Percentiles rank a stretch among this genome's conserved stretches.
Evolutionary conservation across 2,797 vertebrate genomes (phyloP).

Genomic region (Sebastes trivittatus): DNA sequence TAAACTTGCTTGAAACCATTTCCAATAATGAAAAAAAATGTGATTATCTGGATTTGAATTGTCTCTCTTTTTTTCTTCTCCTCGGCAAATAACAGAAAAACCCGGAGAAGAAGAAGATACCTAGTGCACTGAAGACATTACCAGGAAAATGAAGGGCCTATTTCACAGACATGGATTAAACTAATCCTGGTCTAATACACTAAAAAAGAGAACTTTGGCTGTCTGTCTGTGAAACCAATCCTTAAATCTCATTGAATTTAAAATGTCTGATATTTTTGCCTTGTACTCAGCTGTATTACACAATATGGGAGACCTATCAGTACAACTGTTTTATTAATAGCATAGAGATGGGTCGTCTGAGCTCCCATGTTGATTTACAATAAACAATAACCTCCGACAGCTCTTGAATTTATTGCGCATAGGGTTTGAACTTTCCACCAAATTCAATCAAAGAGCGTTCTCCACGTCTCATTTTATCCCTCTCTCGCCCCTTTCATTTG

Average conservation of each 20-base stretch:
- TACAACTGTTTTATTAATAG: conserved; percentile 23
- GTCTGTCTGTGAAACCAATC: conserved; percentile 60
- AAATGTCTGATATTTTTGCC: conserved; percentile 48
- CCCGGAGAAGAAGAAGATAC: conserved; percentile 19
- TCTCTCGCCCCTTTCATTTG: conserved; percentile 52
- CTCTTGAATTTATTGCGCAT: conserved; percentile 18
- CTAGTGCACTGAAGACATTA: conserved; percentile 48
- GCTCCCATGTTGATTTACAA: conserved; percentile 4
- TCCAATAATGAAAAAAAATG: not conserved
- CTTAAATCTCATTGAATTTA: conserved; percentile 67
- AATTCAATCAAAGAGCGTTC: conserved; percentile 34
- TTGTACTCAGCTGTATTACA: conserved; percentile 13
- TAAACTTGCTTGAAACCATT: conserved; percentile 30
- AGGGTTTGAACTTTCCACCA: conserved; percentile 33
- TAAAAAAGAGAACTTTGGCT: conserved; percentile 62
- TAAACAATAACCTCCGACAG: conserved; percentile 16
- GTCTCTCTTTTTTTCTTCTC: not conserved
- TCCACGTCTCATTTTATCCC: not conserved
- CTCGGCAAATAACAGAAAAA: conserved; percentile 39
- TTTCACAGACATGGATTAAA: conserved; percentile 73
- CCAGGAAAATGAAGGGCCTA: conserved; percentile 54
- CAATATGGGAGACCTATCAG: conserved; percentile 5
- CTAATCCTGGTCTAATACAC: conserved; percentile 72
- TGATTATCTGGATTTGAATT: conserved; percentile 29
- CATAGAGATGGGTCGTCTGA: not conserved